Evolutionary conservation across 2,888 invertebrate species (phyloP), one percentile per base, ranked within the genome.

Genomic region (Andrena dorsata): DNA sequence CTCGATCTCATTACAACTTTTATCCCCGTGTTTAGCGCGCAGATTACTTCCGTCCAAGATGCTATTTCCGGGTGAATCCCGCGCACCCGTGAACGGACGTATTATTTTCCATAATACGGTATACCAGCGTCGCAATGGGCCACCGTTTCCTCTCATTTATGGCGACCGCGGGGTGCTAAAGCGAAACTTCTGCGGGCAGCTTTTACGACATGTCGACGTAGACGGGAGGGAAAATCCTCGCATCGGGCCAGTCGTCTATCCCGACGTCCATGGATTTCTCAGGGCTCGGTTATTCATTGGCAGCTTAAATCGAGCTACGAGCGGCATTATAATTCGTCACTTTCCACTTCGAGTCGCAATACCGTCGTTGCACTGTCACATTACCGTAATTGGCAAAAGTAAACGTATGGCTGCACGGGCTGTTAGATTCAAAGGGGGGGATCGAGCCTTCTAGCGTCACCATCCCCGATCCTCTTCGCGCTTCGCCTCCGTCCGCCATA

Each of bases 1-100:
- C 56, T 70, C 78, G 80, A 84, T 85, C 85, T 81, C 85, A 66
- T 87, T 84, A 76, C 84, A 84, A 84, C 80, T 72, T 84, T 74
- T 73, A 72, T 87, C 60, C 74, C 70, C 56, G 70, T 80, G 81
- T 80, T 80, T 66, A 83, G 69, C 70, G 32, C 60, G 13, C 41
- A 51, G 78, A 86, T 87, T 77, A 76, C 77, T 78, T 76, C 60
- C 70, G 70, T 66, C 79, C 63, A 53, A 72, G 76, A 84, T 56
- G 75, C 76, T 74, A 87, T 84, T 81, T 71, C 68, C 60, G 26
- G 30, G n/a, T 28, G 69, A 58, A 84, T 84, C 76, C 61, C 47
- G 49, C 49, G 41, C 16, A 26, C 26, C 28, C 63, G 8, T 51
- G 26, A 63, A 72, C 58, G 47, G 41, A 65, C 56, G 69, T 86